Conservation (phyloP, 1,140 invertebrate species). For the Rhopalosiphum maidis region DNA sequence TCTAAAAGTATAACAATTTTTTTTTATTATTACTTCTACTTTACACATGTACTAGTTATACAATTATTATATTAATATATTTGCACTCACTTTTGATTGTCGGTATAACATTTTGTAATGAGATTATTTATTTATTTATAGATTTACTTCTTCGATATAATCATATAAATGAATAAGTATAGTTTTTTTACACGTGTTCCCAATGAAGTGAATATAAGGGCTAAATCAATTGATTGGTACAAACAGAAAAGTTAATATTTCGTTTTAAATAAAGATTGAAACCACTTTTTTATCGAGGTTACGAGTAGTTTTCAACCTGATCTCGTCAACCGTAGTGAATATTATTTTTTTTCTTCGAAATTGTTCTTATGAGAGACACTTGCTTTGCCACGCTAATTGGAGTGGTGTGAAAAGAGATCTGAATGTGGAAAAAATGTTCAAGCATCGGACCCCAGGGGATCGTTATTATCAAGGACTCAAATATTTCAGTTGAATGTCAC, state of each 20-base stretch:
- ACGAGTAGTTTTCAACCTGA: slow-evolving; percentile 4
- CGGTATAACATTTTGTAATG: neutral
- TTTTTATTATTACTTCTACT: neutral
- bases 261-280: neutral
- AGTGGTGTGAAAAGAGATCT: slow-evolving; percentile 25
- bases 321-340: neutral
- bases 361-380: neutral
- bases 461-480: slow-evolving; percentile 49
- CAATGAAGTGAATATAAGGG: neutral
- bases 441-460: slow-evolving; percentile 19
- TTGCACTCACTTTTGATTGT: neutral
- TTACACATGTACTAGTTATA: neutral
- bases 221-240: neutral
- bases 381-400: slow-evolving; percentile 37
- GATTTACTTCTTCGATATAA: neutral
- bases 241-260: neutral
- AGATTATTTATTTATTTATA: neutral
- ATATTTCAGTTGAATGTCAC: slow-evolving; percentile 43
- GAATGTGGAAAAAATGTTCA: slow-evolving; percentile 34
- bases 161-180: neutral
- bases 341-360: neutral
- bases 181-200: neutral
- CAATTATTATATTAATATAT: neutral
- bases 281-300: neutral
- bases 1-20: neutral